Percentiles rank a stretch among this genome's conserved stretches.
phyloP scores from a whole-genome alignment of 2,797 vertebrate genomes.

The Sebastes steindachneri region DNA sequence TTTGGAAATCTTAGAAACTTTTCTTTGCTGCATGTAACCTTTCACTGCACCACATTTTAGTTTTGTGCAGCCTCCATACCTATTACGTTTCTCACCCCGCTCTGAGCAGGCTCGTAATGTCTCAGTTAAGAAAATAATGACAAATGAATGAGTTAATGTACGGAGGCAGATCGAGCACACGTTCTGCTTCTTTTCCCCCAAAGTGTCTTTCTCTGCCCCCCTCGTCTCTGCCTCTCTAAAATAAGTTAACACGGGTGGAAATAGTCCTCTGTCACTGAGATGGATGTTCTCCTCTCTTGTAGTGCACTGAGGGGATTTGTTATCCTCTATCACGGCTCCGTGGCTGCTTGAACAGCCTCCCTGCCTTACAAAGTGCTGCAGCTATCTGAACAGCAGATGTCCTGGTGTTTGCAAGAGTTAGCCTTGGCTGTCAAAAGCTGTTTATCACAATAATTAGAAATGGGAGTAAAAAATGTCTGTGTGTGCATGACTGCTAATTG shows the following conservation, averaged over 20 bases:
- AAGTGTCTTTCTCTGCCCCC: constrained; percentile 29
- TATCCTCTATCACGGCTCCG: constrained; percentile 43
- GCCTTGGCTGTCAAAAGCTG: constrained; percentile 57
- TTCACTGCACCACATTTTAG: neutral
- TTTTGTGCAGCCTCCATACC: neutral
- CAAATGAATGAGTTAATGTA: constrained; percentile 23
- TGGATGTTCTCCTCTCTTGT: constrained; percentile 64
- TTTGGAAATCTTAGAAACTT: neutral
- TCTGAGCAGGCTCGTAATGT: neutral
- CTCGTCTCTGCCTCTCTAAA: constrained; percentile 38
- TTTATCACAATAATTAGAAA: constrained; percentile 66
- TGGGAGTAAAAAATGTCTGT: neutral
- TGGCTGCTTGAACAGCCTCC: constrained; percentile 35
- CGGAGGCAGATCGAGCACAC: constrained; percentile 37
- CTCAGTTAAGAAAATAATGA: constrained; percentile 13
- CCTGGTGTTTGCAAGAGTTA: constrained; percentile 41
- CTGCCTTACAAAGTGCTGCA: constrained; percentile 33
- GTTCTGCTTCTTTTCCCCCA: constrained; percentile 6
- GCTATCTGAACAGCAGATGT: constrained; percentile 65
- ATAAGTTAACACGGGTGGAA: constrained; percentile 67
- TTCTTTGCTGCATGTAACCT: constrained; percentile 5
- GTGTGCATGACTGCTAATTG: constrained; percentile 23
- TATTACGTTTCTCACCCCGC: neutral
- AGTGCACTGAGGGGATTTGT: constrained; percentile 60
- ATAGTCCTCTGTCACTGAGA: constrained; percentile 59